phyloP scores from a whole-genome alignment of 2,113 vertebrate genomes.

The Caranx ignobilis region DNA sequence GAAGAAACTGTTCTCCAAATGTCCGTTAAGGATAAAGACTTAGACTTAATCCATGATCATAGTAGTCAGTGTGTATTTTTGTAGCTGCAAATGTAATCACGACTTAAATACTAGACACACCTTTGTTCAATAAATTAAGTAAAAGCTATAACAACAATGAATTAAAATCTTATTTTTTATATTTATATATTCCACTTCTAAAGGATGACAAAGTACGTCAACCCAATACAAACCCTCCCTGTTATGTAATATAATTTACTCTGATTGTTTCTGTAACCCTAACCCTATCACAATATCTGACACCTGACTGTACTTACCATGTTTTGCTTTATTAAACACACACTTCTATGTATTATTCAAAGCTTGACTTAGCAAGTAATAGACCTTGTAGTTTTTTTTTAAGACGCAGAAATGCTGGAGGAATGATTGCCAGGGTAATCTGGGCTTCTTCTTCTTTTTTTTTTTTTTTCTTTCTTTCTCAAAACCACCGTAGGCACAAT shows the following conservation, averaged over 20 bases:
- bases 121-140: not conserved
- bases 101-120: not conserved
- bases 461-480: not conserved
- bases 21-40: conserved; percentile 67
- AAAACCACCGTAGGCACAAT: conserved; percentile 47
- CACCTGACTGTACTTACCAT: not conserved
- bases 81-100: not conserved
- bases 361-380: not conserved
- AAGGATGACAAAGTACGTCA: not conserved
- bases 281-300: not conserved
- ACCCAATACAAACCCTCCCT: not conserved
- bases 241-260: not conserved
- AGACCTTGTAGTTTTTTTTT: conserved; percentile 8
- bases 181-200: not conserved
- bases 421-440: conserved; percentile 49
- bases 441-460: not conserved
- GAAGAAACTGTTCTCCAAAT: conserved; percentile 67
- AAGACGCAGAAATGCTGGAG: conserved; percentile 30
- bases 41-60: not conserved
- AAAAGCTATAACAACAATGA: no score
- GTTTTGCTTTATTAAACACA: conserved; percentile 11
- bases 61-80: not conserved
- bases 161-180: not conserved
- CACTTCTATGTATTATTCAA: not conserved
- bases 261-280: not conserved